Evolutionary conservation across 2,797 vertebrate genomes (phyloP), one percentile per base, ranked within the genome.

Genomic region (Acipenser ruthenus): DNA sequence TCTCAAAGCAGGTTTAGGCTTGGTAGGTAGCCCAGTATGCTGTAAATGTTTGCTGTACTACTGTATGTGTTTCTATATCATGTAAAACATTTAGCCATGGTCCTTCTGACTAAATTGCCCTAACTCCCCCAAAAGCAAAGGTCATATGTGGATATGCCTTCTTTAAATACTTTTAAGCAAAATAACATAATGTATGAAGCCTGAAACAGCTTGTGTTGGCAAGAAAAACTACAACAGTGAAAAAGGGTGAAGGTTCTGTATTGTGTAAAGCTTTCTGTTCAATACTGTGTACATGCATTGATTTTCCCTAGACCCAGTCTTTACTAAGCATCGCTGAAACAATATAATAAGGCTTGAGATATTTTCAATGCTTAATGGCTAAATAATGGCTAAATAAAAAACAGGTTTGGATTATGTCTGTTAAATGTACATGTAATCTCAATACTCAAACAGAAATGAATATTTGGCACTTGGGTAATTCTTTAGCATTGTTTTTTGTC

Each of bases 391-490:
- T 58, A 58, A 58, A 15, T n/a, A 58, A 53, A n/a, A 58, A 58
- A 58, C 11, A 4, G 15, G 11, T 13, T 7, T n/a, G 55, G 12
- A 58, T 15, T 58, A 58, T 58, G 55, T 9, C 51, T 65, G 64
- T 47, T 66, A 66, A 49, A 37, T 37, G 37, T 37, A 37, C 37
- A 37, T 4, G 53, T 58, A 49, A 66, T 66, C 37, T 59, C 58
- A 59, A 51, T 70, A 7, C 11, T 53, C 68, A 65, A 60, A 52
- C 50, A 58, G 56, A 63, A 60, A 47, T 53, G 62, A n/a, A 3
- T 48, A 15, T 70, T 71, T 67, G 59, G 48, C 15, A 62, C 7
- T 65, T 15, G 64, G 50, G 55, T 51, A 66, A 60, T 13, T 53
- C 0, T 6, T 60, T 13, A 63, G 6, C 59, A 50, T 51, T 7